Conservation (phyloP, 2,888 invertebrate genomes). For the Leistus spinibarbis region DNA sequence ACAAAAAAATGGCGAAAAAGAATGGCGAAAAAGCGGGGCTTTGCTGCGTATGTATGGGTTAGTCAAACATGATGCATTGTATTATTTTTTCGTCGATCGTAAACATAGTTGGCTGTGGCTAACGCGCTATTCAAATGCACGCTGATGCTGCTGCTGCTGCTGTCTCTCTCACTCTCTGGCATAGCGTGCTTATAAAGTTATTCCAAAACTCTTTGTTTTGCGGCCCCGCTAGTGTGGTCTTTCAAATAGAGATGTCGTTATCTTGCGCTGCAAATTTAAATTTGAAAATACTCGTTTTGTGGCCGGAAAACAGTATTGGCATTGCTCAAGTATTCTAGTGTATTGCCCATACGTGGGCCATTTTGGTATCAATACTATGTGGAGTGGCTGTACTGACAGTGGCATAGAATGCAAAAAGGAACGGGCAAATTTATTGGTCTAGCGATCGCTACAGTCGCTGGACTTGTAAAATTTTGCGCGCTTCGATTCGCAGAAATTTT, state of each 20-base stretch:
- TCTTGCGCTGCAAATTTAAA: slow-evolving; percentile 45
- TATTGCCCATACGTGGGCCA: slow-evolving; percentile 24
- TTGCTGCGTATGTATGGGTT: too few relatives aligned
- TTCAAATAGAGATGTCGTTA: slow-evolving; percentile 46
- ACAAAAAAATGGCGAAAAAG: too few relatives aligned
- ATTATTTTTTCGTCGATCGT: slow-evolving; percentile 27
- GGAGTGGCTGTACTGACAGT: slow-evolving; percentile 32
- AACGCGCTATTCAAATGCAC: slow-evolving; percentile 26
- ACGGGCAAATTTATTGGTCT: slow-evolving; percentile 18
- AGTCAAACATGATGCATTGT: slow-evolving; percentile 33
- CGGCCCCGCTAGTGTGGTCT: slow-evolving; percentile 43
- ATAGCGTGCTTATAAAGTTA: slow-evolving; percentile 29
- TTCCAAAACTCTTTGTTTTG: slow-evolving; percentile 32
- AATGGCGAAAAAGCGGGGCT: too few relatives aligned
- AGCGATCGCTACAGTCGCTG: not conserved
- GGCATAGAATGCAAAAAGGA: slow-evolving; percentile 29
- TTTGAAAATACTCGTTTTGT: slow-evolving; percentile 45
- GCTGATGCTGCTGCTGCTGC: slow-evolving; percentile 16
- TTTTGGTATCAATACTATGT: slow-evolving; percentile 40
- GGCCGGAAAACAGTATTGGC: slow-evolving; percentile 11
- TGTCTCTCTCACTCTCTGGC: too few relatives aligned
- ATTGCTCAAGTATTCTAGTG: not conserved
- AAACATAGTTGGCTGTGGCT: slow-evolving; percentile 16
- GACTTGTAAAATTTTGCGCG: not conserved
- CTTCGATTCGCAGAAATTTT: slow-evolving; percentile 35